Conservation (phyloP, 2,888 invertebrate genomes). For the Ormyrus pomaceus region DNA sequence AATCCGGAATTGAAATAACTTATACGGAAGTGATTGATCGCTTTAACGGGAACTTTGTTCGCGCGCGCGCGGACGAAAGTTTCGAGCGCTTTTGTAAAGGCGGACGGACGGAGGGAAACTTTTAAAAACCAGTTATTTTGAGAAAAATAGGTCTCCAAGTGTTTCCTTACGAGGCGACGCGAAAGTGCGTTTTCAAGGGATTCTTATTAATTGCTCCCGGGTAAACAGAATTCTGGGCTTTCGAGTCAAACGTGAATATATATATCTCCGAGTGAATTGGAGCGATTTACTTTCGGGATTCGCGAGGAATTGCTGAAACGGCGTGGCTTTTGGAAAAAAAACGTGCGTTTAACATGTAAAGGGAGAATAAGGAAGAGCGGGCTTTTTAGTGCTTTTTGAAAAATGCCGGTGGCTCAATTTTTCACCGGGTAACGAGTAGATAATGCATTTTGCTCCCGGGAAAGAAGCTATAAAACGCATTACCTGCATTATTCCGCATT, state of each 20-base stretch:
- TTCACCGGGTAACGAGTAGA: neutral
- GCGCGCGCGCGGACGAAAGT: neutral
- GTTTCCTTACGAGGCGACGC: neutral
- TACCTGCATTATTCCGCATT: slow-evolving; percentile 14
- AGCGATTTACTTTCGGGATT: no score
- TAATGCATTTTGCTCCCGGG: slow-evolving; percentile 3
- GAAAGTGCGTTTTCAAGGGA: no score
- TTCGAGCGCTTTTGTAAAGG: neutral
- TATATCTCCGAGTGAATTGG: no score
- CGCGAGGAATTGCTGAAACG: no score
- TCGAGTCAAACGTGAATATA: neutral
- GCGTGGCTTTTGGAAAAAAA: no score
- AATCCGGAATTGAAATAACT: slow-evolving; percentile 16
- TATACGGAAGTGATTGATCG: slow-evolving; percentile 19
- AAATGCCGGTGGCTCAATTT: slow-evolving; percentile 18
- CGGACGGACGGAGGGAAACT: slow-evolving; percentile 3
- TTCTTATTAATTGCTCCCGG: neutral
- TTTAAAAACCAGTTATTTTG: slow-evolving; percentile 1
- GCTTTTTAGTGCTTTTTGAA: slow-evolving; percentile 12
- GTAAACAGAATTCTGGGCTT: neutral
- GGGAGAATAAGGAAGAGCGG: neutral
- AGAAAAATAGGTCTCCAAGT: neutral
- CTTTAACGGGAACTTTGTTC: slow-evolving; percentile 6
- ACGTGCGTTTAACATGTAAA: neutral
- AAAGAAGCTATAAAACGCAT: slow-evolving; percentile 16